A percentile compares a stretch with the other conserved stretches of the same genome.
Evolutionary conservation across 2,113 vertebrate genomes (phyloP).

Genomic region (Sturnira hondurensis): DNA sequence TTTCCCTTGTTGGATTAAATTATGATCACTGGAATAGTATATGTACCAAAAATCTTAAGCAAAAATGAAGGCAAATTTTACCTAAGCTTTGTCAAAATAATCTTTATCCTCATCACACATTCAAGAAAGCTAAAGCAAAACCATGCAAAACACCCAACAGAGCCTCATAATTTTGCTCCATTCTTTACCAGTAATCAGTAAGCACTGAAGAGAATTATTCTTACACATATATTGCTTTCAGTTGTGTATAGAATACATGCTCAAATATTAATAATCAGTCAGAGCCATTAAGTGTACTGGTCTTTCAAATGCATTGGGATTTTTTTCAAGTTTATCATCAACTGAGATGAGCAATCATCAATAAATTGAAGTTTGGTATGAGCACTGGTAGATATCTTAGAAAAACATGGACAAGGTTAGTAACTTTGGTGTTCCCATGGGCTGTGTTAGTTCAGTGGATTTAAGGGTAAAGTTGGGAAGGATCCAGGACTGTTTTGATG

Average conservation of each 20-base stretch:
- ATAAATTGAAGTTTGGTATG: not conserved
- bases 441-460: fast-evolving
- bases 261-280: not conserved
- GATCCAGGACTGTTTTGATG: not conserved
- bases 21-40: not conserved
- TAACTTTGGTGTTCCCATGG: not conserved
- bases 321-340: not conserved
- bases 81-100: not conserved
- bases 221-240: not conserved
- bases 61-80: not conserved
- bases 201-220: not conserved
- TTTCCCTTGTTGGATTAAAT: not conserved
- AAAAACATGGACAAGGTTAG: fast-evolving
- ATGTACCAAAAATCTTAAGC: not conserved
- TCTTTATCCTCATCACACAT: not conserved
- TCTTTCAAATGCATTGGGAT: not conserved
- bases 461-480: not conserved
- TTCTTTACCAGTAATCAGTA: not conserved
- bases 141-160: not conserved
- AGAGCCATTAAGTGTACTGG: not conserved
- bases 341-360: not conserved
- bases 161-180: not conserved
- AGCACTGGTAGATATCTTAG: not conserved
- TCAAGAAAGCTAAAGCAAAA: not conserved
- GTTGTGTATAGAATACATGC: not conserved